A percentile compares a stretch with the other conserved stretches of the same genome.
Evolutionary conservation across 2,797 vertebrate species (phyloP).

Genomic region (Rhadinocentrus ornatus): DNA sequence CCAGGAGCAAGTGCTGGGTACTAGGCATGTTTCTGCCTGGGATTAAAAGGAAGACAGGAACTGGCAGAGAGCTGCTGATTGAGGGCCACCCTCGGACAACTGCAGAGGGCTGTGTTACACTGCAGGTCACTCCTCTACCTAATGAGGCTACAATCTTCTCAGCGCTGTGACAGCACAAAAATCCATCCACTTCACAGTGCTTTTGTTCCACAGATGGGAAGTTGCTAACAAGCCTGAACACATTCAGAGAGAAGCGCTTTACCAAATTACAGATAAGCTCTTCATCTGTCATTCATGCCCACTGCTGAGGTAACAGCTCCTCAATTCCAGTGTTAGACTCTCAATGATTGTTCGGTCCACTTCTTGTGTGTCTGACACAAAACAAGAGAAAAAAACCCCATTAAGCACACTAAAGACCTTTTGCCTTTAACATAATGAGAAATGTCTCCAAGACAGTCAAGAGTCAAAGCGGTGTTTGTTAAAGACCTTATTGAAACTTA

Average conservation of each 20-base stretch:
- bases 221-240: conserved; percentile 84
- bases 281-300: conserved; percentile 78
- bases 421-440: conserved; percentile 58
- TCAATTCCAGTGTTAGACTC: conserved; percentile 62
- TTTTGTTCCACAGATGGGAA: conserved; percentile 79
- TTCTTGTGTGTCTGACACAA: background rate
- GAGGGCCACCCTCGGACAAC: conserved; percentile 60
- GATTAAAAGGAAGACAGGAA: conserved; percentile 46
- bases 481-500: conserved; percentile 40
- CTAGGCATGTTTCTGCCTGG: conserved; percentile 67
- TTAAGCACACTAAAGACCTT: conserved; percentile 49
- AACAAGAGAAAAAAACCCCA: conserved; percentile 33
- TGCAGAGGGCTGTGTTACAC: conserved; percentile 50
- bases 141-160: conserved; percentile 76
- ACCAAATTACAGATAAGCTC: conserved; percentile 86
- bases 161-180: conserved; percentile 74
- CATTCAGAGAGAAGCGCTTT: conserved; percentile 78
- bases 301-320: conserved; percentile 71
- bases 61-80: conserved; percentile 61
- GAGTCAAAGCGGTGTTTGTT: conserved; percentile 33
- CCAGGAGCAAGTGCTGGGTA: conserved; percentile 36
- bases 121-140: conserved; percentile 62
- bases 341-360: conserved; percentile 1
- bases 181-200: conserved; percentile 78
- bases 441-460: conserved; percentile 36